Percentiles rank a stretch among this genome's conserved stretches.
phyloP scores from a whole-genome alignment of 2,888 invertebrate species.

The Conistra vaccinii region DNA sequence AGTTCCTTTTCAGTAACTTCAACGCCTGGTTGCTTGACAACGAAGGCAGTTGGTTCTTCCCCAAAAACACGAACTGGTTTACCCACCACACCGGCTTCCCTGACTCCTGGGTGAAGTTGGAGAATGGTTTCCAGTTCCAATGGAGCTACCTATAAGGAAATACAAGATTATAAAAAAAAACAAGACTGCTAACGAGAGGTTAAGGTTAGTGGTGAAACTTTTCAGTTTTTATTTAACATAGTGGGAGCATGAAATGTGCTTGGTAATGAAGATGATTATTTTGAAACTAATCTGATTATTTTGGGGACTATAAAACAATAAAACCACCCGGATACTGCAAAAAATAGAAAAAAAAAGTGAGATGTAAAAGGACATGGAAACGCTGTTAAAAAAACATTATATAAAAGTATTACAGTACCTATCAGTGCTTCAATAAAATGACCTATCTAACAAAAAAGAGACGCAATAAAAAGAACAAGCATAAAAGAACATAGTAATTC shows the following conservation, averaged over 20 bases:
- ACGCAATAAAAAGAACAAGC: slow-evolving; percentile 24
- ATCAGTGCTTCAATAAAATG: not conserved
- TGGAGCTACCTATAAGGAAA: slow-evolving; percentile 91
- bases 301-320: not conserved
- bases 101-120: slow-evolving; percentile 92
- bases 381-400: not conserved
- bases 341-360: not conserved
- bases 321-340: not conserved
- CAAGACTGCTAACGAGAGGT: not conserved
- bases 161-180: not conserved
- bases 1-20: slow-evolving; percentile 90
- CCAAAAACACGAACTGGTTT: slow-evolving; percentile 92
- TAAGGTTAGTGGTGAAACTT: not conserved
- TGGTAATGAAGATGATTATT: not conserved
- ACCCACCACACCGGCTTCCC: slow-evolving; percentile 95
- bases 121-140: slow-evolving; percentile 95
- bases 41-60: slow-evolving; percentile 93
- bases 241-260: not conserved
- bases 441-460: slow-evolving; percentile 7
- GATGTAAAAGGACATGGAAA: not conserved
- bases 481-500: slow-evolving; percentile 41
- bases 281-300: not conserved
- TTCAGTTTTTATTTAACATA: not conserved
- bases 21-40: slow-evolving; percentile 91
- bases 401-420: slow-evolving; percentile 1